Evolutionary conservation across 2,888 invertebrate genomes (phyloP).

Genomic region (Eucera pruinosa): DNA sequence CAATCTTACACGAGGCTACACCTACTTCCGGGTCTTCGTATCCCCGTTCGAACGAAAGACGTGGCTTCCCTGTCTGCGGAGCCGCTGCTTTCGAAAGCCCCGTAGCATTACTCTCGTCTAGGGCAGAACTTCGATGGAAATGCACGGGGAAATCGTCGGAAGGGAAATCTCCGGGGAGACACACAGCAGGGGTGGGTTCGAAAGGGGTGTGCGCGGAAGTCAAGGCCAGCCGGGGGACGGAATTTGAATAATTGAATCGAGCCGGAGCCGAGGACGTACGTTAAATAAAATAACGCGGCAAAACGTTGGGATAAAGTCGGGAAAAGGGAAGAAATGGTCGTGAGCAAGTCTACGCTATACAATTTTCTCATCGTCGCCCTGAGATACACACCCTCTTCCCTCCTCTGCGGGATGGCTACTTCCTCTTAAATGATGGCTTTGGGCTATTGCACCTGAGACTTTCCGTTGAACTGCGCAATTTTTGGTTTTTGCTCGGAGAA

Average conservation of each 20-base stretch:
- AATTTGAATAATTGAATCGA: slow-evolving; percentile 81
- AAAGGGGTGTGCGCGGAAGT: slow-evolving; percentile 24
- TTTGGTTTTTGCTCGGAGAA: background rate
- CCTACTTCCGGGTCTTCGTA: slow-evolving; percentile 27
- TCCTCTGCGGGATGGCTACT: slow-evolving; percentile 5
- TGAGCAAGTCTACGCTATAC: slow-evolving; percentile 47
- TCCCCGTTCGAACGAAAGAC: slow-evolving; percentile 26
- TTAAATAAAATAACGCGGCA: slow-evolving; percentile 79
- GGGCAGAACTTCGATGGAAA: slow-evolving; percentile 48
- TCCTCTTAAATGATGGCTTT: slow-evolving; percentile 37
- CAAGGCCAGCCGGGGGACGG: slow-evolving; percentile 52
- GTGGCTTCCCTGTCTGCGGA: slow-evolving; percentile 15
- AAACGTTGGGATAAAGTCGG: slow-evolving; percentile 71
- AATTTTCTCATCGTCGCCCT: slow-evolving; percentile 65
- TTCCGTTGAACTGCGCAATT: background rate
- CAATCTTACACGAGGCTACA: slow-evolving; percentile 43
- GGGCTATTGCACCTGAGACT: slow-evolving; percentile 15
- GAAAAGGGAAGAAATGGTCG: background rate
- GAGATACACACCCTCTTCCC: slow-evolving; percentile 27
- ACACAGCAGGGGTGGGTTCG: background rate
- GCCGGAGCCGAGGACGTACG: slow-evolving; percentile 69
- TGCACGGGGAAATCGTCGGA: slow-evolving; percentile 32
- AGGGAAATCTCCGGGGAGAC: slow-evolving; percentile 62
- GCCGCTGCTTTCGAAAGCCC: slow-evolving; percentile 38
- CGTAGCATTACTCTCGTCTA: slow-evolving; percentile 38